A percentile compares a stretch with the other conserved stretches of the same genome.
Conservation (phyloP, 1,140 invertebrate genomes). For the Eupristina koningsbergeri region DNA sequence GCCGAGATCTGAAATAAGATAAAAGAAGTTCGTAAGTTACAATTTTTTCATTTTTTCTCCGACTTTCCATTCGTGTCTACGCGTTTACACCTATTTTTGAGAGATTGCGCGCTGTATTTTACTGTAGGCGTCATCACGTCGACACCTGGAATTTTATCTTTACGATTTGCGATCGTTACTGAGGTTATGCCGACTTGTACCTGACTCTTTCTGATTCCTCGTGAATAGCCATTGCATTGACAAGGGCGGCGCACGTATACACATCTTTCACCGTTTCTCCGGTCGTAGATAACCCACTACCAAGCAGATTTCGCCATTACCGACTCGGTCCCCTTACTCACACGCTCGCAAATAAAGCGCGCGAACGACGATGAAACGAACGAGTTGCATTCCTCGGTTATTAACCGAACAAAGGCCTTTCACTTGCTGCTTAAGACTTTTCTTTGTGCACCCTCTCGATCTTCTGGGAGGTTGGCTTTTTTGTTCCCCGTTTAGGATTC, state of each 20-base stretch:
- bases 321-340: not conserved
- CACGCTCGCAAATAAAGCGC: not conserved
- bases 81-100: not conserved
- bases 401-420: slow-evolving; percentile 48
- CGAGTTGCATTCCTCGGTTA: slow-evolving; percentile 31
- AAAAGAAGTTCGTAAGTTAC: too few species aligned
- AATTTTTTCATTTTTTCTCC: not conserved
- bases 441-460: not conserved
- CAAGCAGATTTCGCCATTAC: too few species aligned
- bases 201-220: not conserved
- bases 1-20: too few species aligned
- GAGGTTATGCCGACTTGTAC: too few species aligned
- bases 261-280: not conserved
- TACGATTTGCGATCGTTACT: not conserved
- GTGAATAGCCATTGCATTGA: not conserved
- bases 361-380: not conserved
- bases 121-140: not conserved
- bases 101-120: too few species aligned
- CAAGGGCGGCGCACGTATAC: not conserved
- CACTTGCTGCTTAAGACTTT: slow-evolving; percentile 9
- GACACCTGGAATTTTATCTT: not conserved
- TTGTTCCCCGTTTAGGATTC: too few species aligned
- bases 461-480: not conserved
- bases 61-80: not conserved
- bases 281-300: too few species aligned